Percentiles rank a stretch among this genome's conserved stretches.
Conservation (phyloP, 2,888 invertebrate genomes). For the Philonicus albiceps region DNA sequence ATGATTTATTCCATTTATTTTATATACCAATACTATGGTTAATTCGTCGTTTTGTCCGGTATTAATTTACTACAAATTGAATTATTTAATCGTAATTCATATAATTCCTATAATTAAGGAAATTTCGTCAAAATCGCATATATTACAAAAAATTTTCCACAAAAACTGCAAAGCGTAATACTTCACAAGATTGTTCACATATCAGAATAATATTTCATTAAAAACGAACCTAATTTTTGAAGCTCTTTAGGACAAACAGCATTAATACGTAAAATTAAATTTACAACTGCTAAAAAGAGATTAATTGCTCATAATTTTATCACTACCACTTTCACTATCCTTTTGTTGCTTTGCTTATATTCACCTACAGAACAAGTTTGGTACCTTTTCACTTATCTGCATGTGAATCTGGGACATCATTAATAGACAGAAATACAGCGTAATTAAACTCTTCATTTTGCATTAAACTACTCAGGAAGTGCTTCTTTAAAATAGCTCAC, state of each 20-base stretch:
- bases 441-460: not conserved
- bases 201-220: not conserved
- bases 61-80: too few species aligned
- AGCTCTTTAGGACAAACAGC: not conserved
- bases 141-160: not conserved
- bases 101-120: not conserved
- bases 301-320: not conserved
- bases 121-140: not conserved
- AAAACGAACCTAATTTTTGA: not conserved
- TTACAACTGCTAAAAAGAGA: not conserved
- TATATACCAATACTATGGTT: too few species aligned
- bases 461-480: not conserved
- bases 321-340: not conserved
- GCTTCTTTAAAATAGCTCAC: not conserved
- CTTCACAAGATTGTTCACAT: not conserved
- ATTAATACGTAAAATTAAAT: not conserved
- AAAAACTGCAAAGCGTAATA: not conserved
- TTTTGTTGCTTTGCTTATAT: not conserved
- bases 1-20: too few species aligned
- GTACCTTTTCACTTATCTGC: not conserved
- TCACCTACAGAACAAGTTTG: not conserved
- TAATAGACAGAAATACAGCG: not conserved
- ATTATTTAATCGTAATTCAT: too few species aligned
- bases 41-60: too few species aligned
- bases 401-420: not conserved